Base-by-base conservation (phyloP, 2,888 invertebrate genomes). In the Caenorhabditis becei region DNA sequence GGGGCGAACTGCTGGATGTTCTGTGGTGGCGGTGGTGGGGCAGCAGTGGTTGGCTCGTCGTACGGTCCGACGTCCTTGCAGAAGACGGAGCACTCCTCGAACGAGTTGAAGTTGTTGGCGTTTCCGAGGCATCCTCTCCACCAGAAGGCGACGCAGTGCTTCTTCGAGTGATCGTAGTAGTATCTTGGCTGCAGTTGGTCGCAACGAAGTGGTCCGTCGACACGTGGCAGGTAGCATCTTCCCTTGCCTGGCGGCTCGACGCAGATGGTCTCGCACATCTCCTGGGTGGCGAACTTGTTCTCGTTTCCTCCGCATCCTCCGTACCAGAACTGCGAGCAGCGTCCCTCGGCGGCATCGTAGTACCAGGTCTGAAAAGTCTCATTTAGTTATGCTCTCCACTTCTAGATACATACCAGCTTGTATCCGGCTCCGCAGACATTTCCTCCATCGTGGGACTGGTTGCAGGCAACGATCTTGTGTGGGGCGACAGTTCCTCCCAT, bases 281-380 rank as follows among this genome's bases (percentile, higher is more conserved):
- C 89, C 77, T 88, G 85, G 24, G 83, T 88, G 26, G 84, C 83
- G 82, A 88, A 90, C 56, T 83, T 94, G 91, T 96, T 97, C 26
- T 94, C 94, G 91, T 97, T 98, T 77, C 97, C 97, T 65, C 94
- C 94, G 91, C 97, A 97, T 28, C 97, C 97, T 56, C 96, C 95
- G 91, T 95, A 97, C 49, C 94, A 94, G 92, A 97, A 96, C 88
- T 93, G 93, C 86, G 93, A 93, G 92, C 96, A 96, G 24, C 93
- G 92, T 88, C 95, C 94, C 0, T 93, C 92, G 1, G 92, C 90
- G 0, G 92, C 91, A 87, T 96, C 94, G 92, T 95, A 96, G 92
- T 94, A 95, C 96, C 96, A 96, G 82, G 83, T 72, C 32, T 32
- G 32, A 32, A 32, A 32, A 7, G 5, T 7, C 4, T 7, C 32